These are phyloP conservation scores for Pteropus rufus DNA, from an alignment of 2,797 vertebrate genomes.

Conservation along the genomic window DNA sequence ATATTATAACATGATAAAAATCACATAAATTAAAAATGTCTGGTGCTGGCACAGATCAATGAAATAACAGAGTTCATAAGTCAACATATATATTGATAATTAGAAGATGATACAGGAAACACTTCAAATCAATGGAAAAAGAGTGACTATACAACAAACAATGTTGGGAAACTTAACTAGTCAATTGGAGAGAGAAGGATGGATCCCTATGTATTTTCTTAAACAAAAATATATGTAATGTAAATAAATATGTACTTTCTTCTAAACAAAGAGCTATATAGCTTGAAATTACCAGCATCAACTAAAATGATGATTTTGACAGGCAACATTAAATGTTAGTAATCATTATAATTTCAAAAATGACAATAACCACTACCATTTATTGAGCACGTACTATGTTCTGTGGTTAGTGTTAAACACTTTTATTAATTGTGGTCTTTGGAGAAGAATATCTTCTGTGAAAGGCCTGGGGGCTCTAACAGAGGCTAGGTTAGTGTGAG, in stretches of 20 bases:
- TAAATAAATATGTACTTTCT: not conserved
- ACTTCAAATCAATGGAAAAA: not conserved
- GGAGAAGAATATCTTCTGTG: not conserved
- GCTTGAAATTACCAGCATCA: not conserved
- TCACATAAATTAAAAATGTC: not conserved
- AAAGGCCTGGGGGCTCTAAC: not conserved
- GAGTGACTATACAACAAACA: not conserved
- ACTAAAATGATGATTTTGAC: not conserved
- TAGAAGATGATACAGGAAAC: not conserved
- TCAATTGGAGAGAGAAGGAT: not conserved
- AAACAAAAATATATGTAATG: not conserved
- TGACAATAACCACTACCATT: not conserved
- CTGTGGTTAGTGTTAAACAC: not conserved
- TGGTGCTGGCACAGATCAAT: not conserved
- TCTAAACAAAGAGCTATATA: not conserved
- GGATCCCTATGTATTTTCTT: not conserved
- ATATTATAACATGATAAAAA: not conserved
- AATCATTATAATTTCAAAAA: not conserved
- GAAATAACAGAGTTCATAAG: not conserved
- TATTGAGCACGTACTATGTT: not conserved
- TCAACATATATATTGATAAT: not conserved
- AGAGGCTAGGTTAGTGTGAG: not conserved
- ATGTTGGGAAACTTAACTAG: not conserved
- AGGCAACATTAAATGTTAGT: not conserved
- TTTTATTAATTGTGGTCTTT: not conserved